Base-by-base conservation (phyloP, 2,888 invertebrate species). In the Luffia ferchaultella region DNA sequence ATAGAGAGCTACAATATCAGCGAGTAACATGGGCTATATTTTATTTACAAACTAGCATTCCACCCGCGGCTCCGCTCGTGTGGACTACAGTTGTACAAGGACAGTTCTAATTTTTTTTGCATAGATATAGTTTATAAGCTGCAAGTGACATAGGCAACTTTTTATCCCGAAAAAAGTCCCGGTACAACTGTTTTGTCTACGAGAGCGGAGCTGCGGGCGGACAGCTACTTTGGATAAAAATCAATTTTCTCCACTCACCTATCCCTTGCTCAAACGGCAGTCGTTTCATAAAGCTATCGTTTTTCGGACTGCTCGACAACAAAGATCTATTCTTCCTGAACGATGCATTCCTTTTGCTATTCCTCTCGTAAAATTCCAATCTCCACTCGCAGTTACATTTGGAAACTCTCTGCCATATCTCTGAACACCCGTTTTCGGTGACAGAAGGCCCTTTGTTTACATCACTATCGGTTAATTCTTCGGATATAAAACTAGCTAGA, bases 371-470 rank as follows among this genome's bases (percentile, higher is more conserved):
- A 58, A 75, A 58, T 57, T 86, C 75, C 51, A 85, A 65, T 63
- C 86, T 87, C 87, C 89, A 90, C 5, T 86, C 79, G 62, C 91
- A 91, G n/a, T 76, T 60, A 58, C 91, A 92, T 30, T 85, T 82
- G 0, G 75, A 68, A 17, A 88, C 76, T 7, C 64, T 73, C 18
- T 76, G 70, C 91, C 91, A 91, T 3, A 85, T 74, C 49, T 76
- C 77, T 0, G 77, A 65, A 57, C 88, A 90, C 44, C 87, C 85
- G 1, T 69, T 71, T 58, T 90, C 90, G 0, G 86, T 86, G 50
- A 83, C 74, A 0, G 86, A 72, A 3, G 86, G 85, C 1, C 84
- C 82, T 50, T 82, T 83, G 0, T 58, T 58, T 0, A 53, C 54
- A n/a, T 76, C 73, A 0, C 55, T 55, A 17, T 79, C 80, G 0